A percentile compares a stretch with the other conserved stretches of the same genome.
Evolutionary conservation across 92 coral and sea anemone genomes (phyloP).

Genomic region (Bergia sp.): DNA sequence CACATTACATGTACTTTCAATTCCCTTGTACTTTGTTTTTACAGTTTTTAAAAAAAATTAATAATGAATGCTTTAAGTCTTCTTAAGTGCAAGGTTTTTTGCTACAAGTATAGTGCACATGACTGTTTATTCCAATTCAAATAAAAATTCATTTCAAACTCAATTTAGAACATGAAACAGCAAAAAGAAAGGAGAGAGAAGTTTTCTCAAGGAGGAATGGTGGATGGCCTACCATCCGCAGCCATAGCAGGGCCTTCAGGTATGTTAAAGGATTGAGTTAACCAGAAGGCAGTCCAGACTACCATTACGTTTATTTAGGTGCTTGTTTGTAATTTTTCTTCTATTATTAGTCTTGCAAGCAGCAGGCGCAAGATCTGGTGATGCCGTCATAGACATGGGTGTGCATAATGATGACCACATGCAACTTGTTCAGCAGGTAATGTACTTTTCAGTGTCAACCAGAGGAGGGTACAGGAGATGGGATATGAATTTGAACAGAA

Average conservation of each 20-base stretch:
- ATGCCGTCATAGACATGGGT: slow-evolving; percentile 93
- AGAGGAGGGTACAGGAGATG: too few relatives aligned
- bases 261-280: slow-evolving; percentile 1
- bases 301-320: too few relatives aligned
- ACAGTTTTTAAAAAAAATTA: not conserved
- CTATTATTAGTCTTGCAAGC: slow-evolving; percentile 45
- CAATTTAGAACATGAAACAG: slow-evolving; percentile 86
- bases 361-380: slow-evolving; percentile 49
- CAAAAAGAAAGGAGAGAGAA: slow-evolving; percentile 96
- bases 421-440: slow-evolving; percentile 92
- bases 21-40: not conserved
- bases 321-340: slow-evolving; percentile 1
- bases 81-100: not conserved
- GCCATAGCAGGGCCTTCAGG: slow-evolving; percentile 89
- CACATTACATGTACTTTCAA: too few relatives aligned
- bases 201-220: slow-evolving; percentile 93
- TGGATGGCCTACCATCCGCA: slow-evolving; percentile 70
- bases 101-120: not conserved
- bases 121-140: too few relatives aligned
- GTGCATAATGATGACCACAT: slow-evolving; percentile 68
- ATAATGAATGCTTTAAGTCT: too few relatives aligned
- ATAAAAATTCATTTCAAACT: not conserved
- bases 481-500: too few relatives aligned
- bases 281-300: too few relatives aligned
- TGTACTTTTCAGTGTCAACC: not conserved